These are phyloP conservation scores for Ciconia stormi DNA, from an alignment of 2,113 vertebrate species.

Conservation along the genomic window DNA sequence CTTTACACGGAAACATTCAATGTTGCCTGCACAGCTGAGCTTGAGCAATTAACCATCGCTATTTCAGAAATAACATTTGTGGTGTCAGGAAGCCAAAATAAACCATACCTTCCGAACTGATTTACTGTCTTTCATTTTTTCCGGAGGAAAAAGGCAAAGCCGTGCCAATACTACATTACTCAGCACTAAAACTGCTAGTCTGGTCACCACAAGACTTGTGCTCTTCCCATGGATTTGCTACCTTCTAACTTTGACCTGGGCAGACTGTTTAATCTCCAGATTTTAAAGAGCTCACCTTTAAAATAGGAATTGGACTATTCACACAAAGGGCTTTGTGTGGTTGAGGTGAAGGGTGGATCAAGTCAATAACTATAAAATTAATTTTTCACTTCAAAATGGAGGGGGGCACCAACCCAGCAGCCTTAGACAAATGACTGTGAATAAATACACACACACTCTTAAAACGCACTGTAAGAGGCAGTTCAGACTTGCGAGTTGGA, in stretches of 20 bases:
- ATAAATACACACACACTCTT: neutral
- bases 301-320: neutral
- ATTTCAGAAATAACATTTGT: constrained; percentile 52
- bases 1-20: neutral
- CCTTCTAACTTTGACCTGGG: neutral
- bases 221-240: neutral
- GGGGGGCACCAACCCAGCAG: neutral
- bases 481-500: neutral
- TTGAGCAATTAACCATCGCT: constrained; percentile 14
- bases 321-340: neutral
- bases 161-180: neutral
- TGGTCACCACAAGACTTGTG: neutral
- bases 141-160: neutral
- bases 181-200: neutral
- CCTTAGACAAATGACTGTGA: neutral
- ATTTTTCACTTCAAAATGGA: constrained; percentile 1
- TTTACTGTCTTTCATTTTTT: constrained; percentile 28
- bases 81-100: constrained; percentile 11
- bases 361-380: neutral
- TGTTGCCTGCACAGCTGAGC: neutral
- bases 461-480: neutral
- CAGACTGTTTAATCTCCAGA: neutral
- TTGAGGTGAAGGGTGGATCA: neutral
- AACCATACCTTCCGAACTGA: constrained; percentile 40
- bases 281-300: neutral